phyloP scores from a whole-genome alignment of 2,888 invertebrate species.

The Orthosia cruda region DNA sequence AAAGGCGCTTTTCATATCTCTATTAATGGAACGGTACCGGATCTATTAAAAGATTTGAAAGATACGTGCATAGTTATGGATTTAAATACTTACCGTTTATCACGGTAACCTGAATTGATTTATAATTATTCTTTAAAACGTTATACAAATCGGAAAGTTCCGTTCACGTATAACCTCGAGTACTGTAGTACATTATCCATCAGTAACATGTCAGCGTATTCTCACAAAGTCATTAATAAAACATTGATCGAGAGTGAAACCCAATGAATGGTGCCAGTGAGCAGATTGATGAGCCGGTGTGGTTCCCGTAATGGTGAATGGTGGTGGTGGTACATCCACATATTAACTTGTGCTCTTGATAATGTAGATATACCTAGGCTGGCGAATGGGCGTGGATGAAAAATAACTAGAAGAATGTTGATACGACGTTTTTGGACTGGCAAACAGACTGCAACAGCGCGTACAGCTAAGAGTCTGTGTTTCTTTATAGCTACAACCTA shows the following conservation, averaged over 20 bases:
- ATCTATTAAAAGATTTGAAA: background rate
- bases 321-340: too few species aligned
- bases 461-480: too few species aligned
- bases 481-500: too few species aligned
- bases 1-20: constrained; percentile 4
- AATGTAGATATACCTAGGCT: too few species aligned
- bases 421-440: too few species aligned
- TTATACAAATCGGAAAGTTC: background rate
- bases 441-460: too few species aligned
- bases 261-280: background rate
- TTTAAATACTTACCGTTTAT: too few species aligned
- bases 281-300: background rate
- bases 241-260: constrained; percentile 9
- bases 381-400: too few species aligned
- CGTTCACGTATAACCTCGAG: background rate
- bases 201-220: background rate
- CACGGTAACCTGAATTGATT: too few species aligned
- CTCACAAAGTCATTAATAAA: constrained; percentile 13
- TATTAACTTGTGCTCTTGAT: too few species aligned
- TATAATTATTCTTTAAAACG: background rate
- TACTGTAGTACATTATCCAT: constrained; percentile 7
- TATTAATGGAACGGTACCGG: background rate
- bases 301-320: background rate
- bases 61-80: background rate
- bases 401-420: too few species aligned